A percentile compares a stretch with the other conserved stretches of the same genome.
Evolutionary conservation across 2,113 vertebrate genomes (phyloP).

Genomic region (Pontoporia blainvillei): DNA sequence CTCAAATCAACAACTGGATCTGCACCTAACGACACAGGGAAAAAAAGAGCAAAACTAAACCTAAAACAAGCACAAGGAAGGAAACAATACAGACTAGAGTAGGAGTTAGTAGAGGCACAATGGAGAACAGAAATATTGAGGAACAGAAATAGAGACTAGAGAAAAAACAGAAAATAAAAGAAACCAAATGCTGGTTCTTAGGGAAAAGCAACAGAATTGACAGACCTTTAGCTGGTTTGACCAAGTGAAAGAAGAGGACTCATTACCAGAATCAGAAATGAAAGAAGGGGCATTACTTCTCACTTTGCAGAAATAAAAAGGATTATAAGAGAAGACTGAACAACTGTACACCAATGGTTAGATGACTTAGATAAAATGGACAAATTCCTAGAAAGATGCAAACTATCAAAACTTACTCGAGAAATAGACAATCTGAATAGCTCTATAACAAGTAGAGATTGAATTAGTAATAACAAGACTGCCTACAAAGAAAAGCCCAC

Average conservation of each 20-base stretch:
- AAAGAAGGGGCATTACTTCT: background rate
- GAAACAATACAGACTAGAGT: background rate
- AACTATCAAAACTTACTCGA: background rate
- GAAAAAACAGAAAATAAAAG: background rate
- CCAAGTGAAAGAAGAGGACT: background rate
- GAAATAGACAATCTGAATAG: background rate
- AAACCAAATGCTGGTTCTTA: background rate
- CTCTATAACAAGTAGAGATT: background rate
- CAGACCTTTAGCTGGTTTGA: background rate
- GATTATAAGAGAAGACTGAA: background rate
- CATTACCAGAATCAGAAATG: background rate
- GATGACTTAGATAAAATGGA: background rate
- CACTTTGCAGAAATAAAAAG: background rate
- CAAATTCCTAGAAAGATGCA: background rate
- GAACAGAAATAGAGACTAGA: background rate
- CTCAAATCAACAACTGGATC: background rate
- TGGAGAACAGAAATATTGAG: background rate
- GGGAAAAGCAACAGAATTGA: background rate
- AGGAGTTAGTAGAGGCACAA: background rate
- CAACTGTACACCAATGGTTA: background rate
- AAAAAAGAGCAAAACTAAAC: background rate
- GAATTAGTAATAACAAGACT: background rate
- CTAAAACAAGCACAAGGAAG: background rate
- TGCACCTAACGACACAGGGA: background rate
- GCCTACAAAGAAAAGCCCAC: background rate